These are phyloP conservation scores for Danio rerio DNA, from an alignment of 2,113 vertebrate genomes.

Conservation along the genomic window DNA sequence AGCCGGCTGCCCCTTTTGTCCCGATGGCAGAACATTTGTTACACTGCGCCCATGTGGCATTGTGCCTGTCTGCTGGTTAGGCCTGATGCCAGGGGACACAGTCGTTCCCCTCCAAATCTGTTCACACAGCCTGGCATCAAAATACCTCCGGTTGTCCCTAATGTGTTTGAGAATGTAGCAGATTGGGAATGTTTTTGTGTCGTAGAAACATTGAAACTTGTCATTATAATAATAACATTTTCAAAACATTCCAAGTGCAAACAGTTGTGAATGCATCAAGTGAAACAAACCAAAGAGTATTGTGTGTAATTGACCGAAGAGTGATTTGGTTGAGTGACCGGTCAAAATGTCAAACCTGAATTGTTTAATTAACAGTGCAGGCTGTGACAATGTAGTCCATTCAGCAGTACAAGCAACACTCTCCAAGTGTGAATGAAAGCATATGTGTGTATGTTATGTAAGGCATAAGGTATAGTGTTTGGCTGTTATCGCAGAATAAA, in stretches of 20 bases:
- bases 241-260: background rate
- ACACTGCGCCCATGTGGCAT: constrained; percentile 17
- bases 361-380: constrained; percentile 13
- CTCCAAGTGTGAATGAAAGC: background rate
- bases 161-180: background rate
- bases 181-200: background rate
- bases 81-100: constrained; percentile 1
- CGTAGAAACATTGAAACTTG: background rate
- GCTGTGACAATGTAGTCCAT: background rate
- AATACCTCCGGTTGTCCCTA: background rate
- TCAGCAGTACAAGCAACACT: background rate
- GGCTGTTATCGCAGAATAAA: no score
- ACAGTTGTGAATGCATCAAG: background rate
- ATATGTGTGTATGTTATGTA: background rate
- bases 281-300: background rate
- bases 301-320: background rate
- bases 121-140: constrained; percentile 24
- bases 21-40: constrained; percentile 29
- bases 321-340: background rate
- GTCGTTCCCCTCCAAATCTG: constrained; percentile 8
- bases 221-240: background rate
- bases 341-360: constrained; percentile 9
- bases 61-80: constrained; percentile 29
- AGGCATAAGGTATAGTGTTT: no score
- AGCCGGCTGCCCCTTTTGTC: constrained; percentile 21